Evolutionary conservation across 2,888 invertebrate species (phyloP), one percentile per base, ranked within the genome.

Genomic region (Emmelina monodactyla): DNA sequence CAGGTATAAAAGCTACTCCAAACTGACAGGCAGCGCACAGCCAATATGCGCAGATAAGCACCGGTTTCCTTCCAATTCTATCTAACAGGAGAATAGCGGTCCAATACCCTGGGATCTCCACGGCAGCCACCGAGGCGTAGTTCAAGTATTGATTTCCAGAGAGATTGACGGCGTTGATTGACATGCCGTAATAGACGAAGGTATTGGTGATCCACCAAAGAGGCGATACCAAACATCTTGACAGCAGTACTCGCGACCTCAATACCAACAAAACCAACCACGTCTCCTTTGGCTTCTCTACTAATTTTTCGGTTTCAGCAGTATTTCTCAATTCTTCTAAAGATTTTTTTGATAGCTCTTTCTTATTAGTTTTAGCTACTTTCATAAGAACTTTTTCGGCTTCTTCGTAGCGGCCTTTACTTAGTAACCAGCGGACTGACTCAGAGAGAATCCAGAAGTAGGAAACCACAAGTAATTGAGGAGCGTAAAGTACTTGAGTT

Each of bases 351-450:
- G 84, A 82, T 3, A 87, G 51, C 35, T 76, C 62, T 10, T 81
- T 80, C 2, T 81, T 83, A 44, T 90, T 90, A 0, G 79, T 59
- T 49, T 69, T 79, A 0, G 89, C 87, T 0, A 88, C 86, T 51
- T 82, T 85, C 19, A 80, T 78, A 1, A 89, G 67, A 14, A 88
- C 83, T 2, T 55, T 55, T 48, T 86, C 85, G 0, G 89, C 87
- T 45, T 87, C 84, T 19, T 86, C 83, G 42, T 83, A 82, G 37
- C 84, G 82, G 2, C 87, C 86, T 50, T 88, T 87, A 31, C 86
- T 86, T 48, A 91, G 67, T 11, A 91, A 79, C 92, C 92, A 92
- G 37, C 92, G 82, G 2, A 89, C 83, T 5, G 89, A 89, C 62
- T 90, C 90, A 0, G 89, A 88, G 6, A 89, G 69, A 22, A 88